Evolutionary conservation across 2,113 vertebrate species (phyloP).

Genomic region (Limanda limanda): DNA sequence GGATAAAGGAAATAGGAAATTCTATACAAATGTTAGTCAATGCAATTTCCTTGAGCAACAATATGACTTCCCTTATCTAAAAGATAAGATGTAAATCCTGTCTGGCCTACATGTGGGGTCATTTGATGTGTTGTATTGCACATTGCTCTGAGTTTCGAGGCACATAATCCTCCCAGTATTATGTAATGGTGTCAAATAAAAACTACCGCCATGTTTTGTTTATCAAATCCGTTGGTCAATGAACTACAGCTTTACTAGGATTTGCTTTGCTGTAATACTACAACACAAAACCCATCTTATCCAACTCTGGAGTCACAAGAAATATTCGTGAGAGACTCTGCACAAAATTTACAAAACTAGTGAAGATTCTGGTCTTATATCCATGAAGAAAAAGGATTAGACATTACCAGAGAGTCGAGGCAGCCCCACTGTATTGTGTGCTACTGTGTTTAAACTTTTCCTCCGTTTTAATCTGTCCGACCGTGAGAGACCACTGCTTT

Average conservation of each 20-base stretch:
- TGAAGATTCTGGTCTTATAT: not conserved
- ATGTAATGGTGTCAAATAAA: not conserved
- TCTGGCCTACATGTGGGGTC: rapidly evolving
- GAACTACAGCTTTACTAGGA: too few species aligned
- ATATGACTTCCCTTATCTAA: not conserved
- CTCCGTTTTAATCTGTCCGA: constrained; percentile 9
- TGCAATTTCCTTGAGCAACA: not conserved
- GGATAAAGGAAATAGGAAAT: not conserved
- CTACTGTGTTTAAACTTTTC: constrained; percentile 1
- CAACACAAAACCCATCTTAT: constrained; percentile 15
- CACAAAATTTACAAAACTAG: not conserved
- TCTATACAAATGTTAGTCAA: not conserved
- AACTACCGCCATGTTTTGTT: not conserved
- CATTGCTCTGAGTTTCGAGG: not conserved
- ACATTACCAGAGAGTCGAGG: not conserved
- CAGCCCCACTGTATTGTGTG: not conserved
- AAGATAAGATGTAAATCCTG: constrained; percentile 3
- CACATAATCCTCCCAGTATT: not conserved
- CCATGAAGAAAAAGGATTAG: not conserved
- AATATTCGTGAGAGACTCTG: not conserved
- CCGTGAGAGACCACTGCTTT: constrained; percentile 17
- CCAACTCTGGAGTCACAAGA: not conserved
- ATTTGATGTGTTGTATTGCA: not conserved
- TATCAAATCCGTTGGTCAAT: not conserved
- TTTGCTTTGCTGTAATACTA: constrained; percentile 2